Evolutionary conservation across 1,140 invertebrate species (phyloP), one percentile per base, ranked within the genome.

Genomic region (Steinernema feltiae): DNA sequence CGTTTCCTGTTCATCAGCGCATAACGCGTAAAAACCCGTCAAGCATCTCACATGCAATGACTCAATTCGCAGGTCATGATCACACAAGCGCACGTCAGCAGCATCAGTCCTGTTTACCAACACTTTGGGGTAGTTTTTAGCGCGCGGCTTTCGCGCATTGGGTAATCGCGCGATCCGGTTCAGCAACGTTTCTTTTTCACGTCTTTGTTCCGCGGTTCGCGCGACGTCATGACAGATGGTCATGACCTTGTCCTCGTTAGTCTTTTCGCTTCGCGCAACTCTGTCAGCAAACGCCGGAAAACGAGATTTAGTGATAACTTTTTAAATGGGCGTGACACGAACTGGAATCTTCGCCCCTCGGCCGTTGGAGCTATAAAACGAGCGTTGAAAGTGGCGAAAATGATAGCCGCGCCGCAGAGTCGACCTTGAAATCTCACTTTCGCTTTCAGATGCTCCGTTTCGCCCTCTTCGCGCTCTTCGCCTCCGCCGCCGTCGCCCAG

Each of bases 401-500:
- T 63, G 53, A 63, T 15, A 7, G 7, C 41, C 41, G 7, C 41
- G 41, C n/a, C 41, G 41, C 7, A 7, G n/a, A n/a, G 7, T 46
- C 41, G 41, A 7, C 41, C 7, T 7, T 46, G 41, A n/a, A n/a
- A 12, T 46, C 41, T 46, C 41, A 46, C n/a, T 46, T 46, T 46
- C 24, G 1, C 29, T 32, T 74, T 74, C 73, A 74, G 73, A 74
- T 74, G 73, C 48, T 73, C 27, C 31, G 32, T 18, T 46, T 73
- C 35, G 53, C 53, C 24, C 27, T 74, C n/a, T 30, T 74, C 15
- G 69, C 71, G 1, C 53, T 74, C 63, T 18, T 72, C 27, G 72
- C 71, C 1, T 41, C 69, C 21, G 35, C 72, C 18, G 30, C 77
- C 77, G 30, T 46, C 21, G 71, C 70, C 30, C 77, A 78, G 70